Base-by-base conservation (phyloP, 2,888 invertebrate species). In the Himalopsyche kuldschensis region DNA sequence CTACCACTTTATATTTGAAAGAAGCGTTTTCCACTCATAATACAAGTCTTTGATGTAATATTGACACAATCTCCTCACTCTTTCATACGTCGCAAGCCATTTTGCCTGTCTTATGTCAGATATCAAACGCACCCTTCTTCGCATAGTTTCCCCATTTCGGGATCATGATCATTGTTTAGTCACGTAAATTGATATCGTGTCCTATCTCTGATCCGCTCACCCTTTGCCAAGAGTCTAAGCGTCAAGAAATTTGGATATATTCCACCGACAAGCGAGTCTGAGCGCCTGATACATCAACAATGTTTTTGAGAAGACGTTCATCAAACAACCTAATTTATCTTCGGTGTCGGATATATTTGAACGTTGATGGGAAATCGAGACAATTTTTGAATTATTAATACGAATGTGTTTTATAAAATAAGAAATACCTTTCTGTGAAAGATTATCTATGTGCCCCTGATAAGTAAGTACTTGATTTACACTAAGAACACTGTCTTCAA, bases 101-200 rank as follows among this genome's bases (percentile, higher is more conserved):
- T 35, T 69, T 30, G 15, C 1, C 55, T 31, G 63, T 80, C 46
- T 75, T 69, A 47, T 75, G 31, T 55, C 10, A 55, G 55, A n/a
- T 55, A 55, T 55, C 24, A n/a, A n/a, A 55, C n/a, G 55, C 55
- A 15, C 55, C 55, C 55, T 24, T 55, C 1, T 20, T 55, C 20
- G 55, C 55, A 55, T 55, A 80, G 80, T 80, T 80, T 80, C 81
- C 69, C 76, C 31, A 30, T 75, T 31, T 27, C 10, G 31, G 75
- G 35, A 30, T 32, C 75, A 79, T 75, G 63, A 30, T 32, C 32
- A 82, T 75, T 48, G 79, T 79, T 79, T 79, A 30, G 81, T 55
- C 79, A 63, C 48, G 76, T 75, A 82, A 84, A 84, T 84, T 84
- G 84, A 84, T 82, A 81, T 79, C 84, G 84, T 84, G 84, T 82